Conservation (phyloP, 2,797 vertebrate species). For the Stomatorhinus walkeri region DNA sequence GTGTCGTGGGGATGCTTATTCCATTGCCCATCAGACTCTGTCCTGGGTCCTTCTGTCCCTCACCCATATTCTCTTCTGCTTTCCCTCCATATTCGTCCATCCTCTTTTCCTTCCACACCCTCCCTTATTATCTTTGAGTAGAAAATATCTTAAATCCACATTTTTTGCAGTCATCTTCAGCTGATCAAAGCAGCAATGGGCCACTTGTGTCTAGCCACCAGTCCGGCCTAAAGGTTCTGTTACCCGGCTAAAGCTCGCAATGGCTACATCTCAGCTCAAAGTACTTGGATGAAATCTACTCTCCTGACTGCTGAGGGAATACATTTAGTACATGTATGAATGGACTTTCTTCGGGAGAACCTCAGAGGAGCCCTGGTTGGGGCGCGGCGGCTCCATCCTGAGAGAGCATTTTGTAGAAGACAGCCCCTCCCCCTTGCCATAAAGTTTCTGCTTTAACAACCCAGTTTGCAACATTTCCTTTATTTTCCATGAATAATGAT, state of each 20-base stretch:
- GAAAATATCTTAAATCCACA: background rate
- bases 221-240: background rate
- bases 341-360: background rate
- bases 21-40: background rate
- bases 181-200: background rate
- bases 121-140: background rate
- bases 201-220: background rate
- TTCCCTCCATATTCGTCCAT: background rate
- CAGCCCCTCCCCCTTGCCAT: background rate
- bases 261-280: background rate
- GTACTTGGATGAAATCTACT: background rate
- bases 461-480: background rate
- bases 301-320: background rate
- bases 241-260: background rate
- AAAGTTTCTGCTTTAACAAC: background rate
- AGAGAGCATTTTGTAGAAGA: background rate
- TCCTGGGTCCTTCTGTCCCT: constrained; percentile 8
- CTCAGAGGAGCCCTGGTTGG: background rate
- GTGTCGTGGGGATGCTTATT: constrained; percentile 22
- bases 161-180: background rate
- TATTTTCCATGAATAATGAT: background rate
- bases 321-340: background rate
- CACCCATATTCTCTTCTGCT: background rate
- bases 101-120: background rate
- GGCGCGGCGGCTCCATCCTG: background rate